These are phyloP conservation scores for Miichthys miiuy DNA, from an alignment of 2,797 vertebrate species.

Conservation along the genomic window DNA sequence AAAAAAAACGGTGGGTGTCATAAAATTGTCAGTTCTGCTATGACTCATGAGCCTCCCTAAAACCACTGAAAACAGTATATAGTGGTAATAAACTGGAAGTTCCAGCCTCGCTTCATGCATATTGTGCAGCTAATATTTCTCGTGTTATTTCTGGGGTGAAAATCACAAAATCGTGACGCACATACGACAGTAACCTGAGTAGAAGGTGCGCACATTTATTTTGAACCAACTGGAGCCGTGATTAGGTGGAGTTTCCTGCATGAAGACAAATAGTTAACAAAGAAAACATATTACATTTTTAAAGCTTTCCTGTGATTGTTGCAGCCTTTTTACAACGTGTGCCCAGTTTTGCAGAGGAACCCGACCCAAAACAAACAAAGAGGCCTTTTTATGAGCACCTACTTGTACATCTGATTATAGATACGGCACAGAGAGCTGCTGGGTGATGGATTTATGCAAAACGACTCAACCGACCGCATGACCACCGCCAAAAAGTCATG, in stretches of 20 bases:
- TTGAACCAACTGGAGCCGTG: background rate
- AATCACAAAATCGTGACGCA: background rate
- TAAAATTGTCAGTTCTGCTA: conserved; percentile 59
- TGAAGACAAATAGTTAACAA: background rate
- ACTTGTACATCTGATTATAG: conserved; percentile 16
- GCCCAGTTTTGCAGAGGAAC: background rate
- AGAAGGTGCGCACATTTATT: background rate
- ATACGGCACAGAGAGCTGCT: background rate
- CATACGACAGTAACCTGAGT: background rate
- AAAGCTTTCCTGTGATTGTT: conserved; percentile 53
- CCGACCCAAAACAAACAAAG: conserved; percentile 11
- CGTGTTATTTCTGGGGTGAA: background rate
- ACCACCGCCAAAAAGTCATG: background rate
- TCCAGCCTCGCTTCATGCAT: background rate
- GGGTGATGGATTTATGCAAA: conserved; percentile 13
- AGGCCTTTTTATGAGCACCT: background rate
- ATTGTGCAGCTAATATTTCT: background rate
- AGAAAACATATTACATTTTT: background rate
- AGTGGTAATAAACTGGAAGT: background rate
- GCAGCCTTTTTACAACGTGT: background rate
- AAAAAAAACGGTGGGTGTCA: conserved; percentile 22
- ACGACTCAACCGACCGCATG: background rate
- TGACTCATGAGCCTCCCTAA: conserved; percentile 62
- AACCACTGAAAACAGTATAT: conserved; percentile 25
- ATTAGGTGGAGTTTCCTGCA: background rate